Evolutionary conservation across 2,797 vertebrate species (phyloP).

Genomic region (Neomorphus geoffroyi): DNA sequence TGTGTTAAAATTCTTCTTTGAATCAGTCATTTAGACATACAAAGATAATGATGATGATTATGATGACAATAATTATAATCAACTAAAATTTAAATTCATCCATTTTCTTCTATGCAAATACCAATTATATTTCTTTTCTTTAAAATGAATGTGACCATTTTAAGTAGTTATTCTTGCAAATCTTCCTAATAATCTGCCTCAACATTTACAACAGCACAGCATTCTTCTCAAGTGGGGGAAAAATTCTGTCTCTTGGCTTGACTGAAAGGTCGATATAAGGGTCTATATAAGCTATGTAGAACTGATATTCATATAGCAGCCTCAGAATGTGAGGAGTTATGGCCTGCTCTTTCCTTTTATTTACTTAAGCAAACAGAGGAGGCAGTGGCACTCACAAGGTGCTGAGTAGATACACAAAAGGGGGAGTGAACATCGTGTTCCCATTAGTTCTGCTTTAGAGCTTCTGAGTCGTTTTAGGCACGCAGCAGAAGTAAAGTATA

Average conservation of each 20-base stretch:
- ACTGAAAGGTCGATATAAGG: not conserved
- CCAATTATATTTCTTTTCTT: conserved; percentile 70
- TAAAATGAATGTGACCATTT: conserved; percentile 60
- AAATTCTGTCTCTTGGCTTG: not conserved
- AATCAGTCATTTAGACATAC: conserved; percentile 67
- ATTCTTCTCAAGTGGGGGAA: conserved; percentile 1
- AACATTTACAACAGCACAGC: conserved; percentile 21
- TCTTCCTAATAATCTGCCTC: conserved; percentile 55
- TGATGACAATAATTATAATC: conserved; percentile 73
- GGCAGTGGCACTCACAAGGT: not conserved
- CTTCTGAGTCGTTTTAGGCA: not conserved
- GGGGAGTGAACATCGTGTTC: not conserved
- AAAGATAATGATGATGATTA: conserved; percentile 75
- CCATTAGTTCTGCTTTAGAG: not conserved
- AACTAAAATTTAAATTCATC: conserved; percentile 70
- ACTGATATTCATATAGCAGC: not conserved
- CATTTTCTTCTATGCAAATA: conserved; percentile 70
- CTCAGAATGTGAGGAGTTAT: not conserved
- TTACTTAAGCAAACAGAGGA: not conserved
- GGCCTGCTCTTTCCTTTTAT: not conserved
- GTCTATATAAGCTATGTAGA: not conserved
- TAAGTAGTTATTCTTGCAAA: conserved; percentile 58
- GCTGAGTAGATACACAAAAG: not conserved
- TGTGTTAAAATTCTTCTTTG: conserved; percentile 63
- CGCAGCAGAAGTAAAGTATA: not conserved